These are phyloP conservation scores for Cremastobaeus sp. DNA, from an alignment of 2,888 invertebrate species.

Conservation along the genomic window DNA sequence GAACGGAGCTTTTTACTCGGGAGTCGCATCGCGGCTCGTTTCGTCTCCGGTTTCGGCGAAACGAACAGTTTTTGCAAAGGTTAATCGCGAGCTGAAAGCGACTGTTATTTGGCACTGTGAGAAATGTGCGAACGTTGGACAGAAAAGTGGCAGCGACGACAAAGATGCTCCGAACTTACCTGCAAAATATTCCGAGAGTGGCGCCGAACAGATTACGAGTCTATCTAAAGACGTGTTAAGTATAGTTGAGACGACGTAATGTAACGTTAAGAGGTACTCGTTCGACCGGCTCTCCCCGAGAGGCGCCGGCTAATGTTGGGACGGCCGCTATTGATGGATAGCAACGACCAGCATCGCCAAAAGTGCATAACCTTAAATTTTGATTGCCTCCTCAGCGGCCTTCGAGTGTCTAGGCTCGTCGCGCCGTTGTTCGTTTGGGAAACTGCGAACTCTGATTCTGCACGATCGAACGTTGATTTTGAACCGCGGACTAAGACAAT, in stretches of 20 bases:
- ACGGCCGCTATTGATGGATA: conserved; percentile 75
- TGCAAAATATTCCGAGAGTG: conserved; percentile 21
- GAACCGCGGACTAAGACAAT: conserved; percentile 1
- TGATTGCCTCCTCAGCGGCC: conserved; percentile 66
- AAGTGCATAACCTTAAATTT: conserved; percentile 66
- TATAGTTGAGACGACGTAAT: conserved; percentile 65
- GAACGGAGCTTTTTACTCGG: too few relatives aligned
- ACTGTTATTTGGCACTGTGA: conserved; percentile 76
- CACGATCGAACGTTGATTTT: conserved; percentile 12
- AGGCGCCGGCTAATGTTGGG: conserved; percentile 64
- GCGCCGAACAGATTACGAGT: conserved; percentile 7
- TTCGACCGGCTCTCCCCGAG: conserved; percentile 64
- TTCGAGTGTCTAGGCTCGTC: conserved; percentile 40
- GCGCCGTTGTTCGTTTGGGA: conserved; percentile 28
- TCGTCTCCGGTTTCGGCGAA: too few relatives aligned
- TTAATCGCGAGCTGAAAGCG: conserved; percentile 55
- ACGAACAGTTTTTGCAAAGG: conserved; percentile 5
- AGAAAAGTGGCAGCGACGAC: conserved; percentile 26
- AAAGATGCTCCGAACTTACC: conserved; percentile 24
- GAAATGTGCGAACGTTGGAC: conserved; percentile 67
- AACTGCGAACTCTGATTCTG: conserved; percentile 2
- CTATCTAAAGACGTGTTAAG: conserved; percentile 60
- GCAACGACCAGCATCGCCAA: conserved; percentile 79
- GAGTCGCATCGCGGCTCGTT: too few relatives aligned
- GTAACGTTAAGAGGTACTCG: conserved; percentile 63